Base-by-base conservation (phyloP, 2,888 invertebrate species). In the Xiphydria camelus region DNA sequence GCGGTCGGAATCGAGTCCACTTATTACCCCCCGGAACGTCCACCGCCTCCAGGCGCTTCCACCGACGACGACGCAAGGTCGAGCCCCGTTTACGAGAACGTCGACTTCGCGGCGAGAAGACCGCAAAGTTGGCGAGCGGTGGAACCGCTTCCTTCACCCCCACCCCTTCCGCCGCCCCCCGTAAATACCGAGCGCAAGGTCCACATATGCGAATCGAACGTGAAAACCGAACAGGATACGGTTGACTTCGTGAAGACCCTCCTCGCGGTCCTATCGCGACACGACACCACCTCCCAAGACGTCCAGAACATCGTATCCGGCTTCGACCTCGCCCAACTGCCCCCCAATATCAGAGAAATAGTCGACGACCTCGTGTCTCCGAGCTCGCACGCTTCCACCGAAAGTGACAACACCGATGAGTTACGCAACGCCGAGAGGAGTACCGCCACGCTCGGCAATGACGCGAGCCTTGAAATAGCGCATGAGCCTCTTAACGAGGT, bases 401-500 rank as follows among this genome's bases (percentile, higher is more conserved):
- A 31, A 17, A 45, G 25, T 33, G 49, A 47, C 29, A 42, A 40
- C 37, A 19, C 31, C 19, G 26, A 17, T 34, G 44, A 15, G 32
- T 59, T 53, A 39, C 47, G 46, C 18, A 46, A 57, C 32, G 39
- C 26, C 17, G 31, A 38, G 4, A 47, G 37, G 36, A 31, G 22
- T 29, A 43, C 36, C 40, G 47, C 32, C 32, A 18, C 17, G 37
- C 45, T 53, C 50, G 56, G 57, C 60, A 53, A 48, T 58, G 59
- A 57, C 45, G 55, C 49, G 37, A 33, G 49, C 45, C 50, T 48
- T 44, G 54, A 59, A 58, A 62, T 57, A 61, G 55, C 50, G 45
- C 43, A 41, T 39, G 41, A 48, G 37, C 45, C 34, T 23, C 42
- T 38, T 44, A 51, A 45, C 44, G 49, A 49, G 43, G 38, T 43